phyloP scores from a whole-genome alignment of 2,113 vertebrate species.

The Coptodon bakossiorum region DNA sequence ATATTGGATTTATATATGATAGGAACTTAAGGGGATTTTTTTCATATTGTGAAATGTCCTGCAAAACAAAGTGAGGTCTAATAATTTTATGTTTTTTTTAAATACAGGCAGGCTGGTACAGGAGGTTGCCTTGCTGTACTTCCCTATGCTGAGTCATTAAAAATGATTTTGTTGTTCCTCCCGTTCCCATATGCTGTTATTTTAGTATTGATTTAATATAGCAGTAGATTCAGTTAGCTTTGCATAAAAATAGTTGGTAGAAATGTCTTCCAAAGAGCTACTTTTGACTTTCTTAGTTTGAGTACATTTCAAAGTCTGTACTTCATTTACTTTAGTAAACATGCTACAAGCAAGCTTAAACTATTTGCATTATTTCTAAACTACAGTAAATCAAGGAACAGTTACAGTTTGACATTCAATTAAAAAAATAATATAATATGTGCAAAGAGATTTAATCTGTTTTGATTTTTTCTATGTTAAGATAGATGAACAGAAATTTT shows the following conservation, averaged over 20 bases:
- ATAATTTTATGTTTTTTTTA: background rate
- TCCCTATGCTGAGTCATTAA: background rate
- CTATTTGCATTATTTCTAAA: background rate
- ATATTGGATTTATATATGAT: background rate
- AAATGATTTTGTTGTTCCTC: background rate
- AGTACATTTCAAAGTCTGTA: background rate
- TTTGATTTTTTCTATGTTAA: background rate
- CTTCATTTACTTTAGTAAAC: background rate
- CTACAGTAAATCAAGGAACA: background rate
- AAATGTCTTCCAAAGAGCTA: background rate
- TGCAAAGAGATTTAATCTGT: background rate
- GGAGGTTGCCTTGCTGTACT: background rate
- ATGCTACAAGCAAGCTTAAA: background rate
- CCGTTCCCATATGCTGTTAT: background rate
- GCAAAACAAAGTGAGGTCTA: background rate
- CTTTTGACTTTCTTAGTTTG: background rate
- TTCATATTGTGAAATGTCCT: background rate
- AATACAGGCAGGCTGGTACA: background rate
- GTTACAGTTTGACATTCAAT: background rate
- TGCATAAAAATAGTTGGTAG: background rate
- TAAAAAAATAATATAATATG: background rate
- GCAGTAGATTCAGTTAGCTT: background rate
- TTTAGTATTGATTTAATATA: background rate
- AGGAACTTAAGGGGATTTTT: background rate
- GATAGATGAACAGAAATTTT: background rate